A percentile compares a stretch with the other conserved stretches of the same genome.
Evolutionary conservation across 2,888 invertebrate genomes (phyloP).

Genomic region (Drosophila mercatorum): DNA sequence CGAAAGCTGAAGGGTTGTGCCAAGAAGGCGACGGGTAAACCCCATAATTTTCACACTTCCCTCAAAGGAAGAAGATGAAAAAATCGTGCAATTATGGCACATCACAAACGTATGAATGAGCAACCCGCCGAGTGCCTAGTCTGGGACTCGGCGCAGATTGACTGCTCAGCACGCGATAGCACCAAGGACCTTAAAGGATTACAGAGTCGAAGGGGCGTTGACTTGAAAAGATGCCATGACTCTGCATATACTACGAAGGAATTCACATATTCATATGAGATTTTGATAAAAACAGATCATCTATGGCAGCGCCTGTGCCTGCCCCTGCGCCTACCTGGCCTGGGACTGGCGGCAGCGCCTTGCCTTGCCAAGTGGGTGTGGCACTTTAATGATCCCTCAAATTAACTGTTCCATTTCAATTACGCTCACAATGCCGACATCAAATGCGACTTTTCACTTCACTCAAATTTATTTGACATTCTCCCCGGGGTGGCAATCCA

Average conservation of each 20-base stretch:
- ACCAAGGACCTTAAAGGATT: conserved; percentile 66
- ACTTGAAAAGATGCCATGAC: conserved; percentile 69
- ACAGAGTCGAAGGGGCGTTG: conserved; percentile 59
- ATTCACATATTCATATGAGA: conserved; percentile 4
- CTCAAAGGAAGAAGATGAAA: conserved; percentile 7
- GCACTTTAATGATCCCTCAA: conserved; percentile 73
- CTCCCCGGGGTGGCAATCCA: conserved; percentile 46
- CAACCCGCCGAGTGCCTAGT: conserved; percentile 56
- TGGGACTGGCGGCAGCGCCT: conserved; percentile 12
- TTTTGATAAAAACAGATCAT: conserved; percentile 36
- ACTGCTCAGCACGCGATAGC: conserved; percentile 70
- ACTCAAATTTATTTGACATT: conserved; percentile 78
- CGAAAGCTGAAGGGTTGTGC: conserved; percentile 55
- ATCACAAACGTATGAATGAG: conserved; percentile 49
- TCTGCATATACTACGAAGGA: conserved; percentile 49
- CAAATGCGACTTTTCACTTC: conserved; percentile 52
- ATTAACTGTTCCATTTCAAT: conserved; percentile 71
- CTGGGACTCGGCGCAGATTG: conserved; percentile 42
- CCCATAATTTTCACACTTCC: conserved; percentile 78
- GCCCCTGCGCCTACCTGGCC: conserved; percentile 30
- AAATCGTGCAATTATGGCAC: conserved; percentile 78
- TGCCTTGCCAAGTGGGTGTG: conserved; percentile 71
- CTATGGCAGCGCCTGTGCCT: background rate
- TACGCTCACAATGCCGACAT: conserved; percentile 25
- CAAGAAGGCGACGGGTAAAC: conserved; percentile 42